Conservation (phyloP, 2,797 vertebrate species). For the Steatocranus sp. region DNA sequence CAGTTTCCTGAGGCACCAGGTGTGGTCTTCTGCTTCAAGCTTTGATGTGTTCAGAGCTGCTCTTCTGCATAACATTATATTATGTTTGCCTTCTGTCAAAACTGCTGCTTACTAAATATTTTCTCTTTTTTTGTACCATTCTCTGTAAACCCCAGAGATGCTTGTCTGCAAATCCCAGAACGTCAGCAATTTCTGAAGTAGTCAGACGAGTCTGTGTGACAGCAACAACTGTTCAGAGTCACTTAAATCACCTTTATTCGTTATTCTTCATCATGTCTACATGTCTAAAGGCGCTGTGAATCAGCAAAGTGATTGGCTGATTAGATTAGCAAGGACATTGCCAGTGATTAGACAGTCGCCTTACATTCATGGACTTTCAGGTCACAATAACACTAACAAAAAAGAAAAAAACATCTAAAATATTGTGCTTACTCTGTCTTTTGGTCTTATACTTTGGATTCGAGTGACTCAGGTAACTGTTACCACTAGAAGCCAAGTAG, state of each 20-base stretch:
- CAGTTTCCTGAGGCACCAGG: not conserved
- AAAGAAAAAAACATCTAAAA: not conserved
- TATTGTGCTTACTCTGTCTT: not conserved
- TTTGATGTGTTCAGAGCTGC: not conserved
- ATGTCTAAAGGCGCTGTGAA: not conserved
- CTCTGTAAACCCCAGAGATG: not conserved
- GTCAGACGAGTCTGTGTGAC: not conserved
- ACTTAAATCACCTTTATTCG: fast-evolving
- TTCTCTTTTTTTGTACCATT: too few relatives aligned
- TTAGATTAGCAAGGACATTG: not conserved
- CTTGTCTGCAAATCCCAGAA: not conserved
- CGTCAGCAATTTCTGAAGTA: not conserved
- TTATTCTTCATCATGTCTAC: not conserved
- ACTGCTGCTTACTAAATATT: too few relatives aligned
- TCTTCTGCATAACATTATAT: not conserved
- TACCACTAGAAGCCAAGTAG: not conserved
- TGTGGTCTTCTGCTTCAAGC: not conserved
- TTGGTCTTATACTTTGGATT: not conserved
- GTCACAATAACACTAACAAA: not conserved
- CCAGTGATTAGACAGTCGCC: not conserved
- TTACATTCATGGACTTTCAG: not conserved
- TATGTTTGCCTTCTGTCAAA: too few relatives aligned
- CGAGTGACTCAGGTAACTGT: fast-evolving
- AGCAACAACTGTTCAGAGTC: not conserved
- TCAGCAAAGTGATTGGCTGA: not conserved